Evolutionary conservation across 2,113 vertebrate species (phyloP).

Genomic region (Neolamprologus fasciatus): DNA sequence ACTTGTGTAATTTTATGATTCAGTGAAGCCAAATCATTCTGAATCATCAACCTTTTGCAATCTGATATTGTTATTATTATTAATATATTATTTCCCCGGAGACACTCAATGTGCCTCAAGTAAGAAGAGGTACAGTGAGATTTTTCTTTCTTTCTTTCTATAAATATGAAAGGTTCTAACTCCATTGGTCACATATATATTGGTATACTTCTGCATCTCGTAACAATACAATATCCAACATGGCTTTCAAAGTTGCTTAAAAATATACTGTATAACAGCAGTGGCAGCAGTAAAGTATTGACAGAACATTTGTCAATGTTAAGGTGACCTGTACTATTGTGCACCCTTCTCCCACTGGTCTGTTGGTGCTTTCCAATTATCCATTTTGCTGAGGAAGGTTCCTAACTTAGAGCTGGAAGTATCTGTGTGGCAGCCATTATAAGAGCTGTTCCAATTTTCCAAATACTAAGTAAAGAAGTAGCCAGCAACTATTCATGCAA

Average conservation of each 20-base stretch:
- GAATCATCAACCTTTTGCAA: not conserved
- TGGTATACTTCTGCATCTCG: not conserved
- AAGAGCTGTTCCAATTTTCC: not conserved
- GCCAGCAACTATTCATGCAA: not conserved
- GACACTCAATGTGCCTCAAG: not conserved
- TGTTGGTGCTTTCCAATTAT: not conserved
- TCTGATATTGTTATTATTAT: not conserved
- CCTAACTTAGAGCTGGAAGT: not conserved
- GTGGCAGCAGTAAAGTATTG: not conserved
- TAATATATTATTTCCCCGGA: not conserved
- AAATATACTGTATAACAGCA: not conserved
- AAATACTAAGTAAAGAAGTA: not conserved
- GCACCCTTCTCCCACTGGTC: not conserved
- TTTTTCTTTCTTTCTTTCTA: not conserved
- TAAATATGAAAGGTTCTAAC: not conserved
- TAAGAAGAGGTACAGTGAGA: not conserved
- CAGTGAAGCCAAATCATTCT: not conserved
- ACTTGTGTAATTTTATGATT: rapidly evolving
- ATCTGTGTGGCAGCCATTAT: not conserved
- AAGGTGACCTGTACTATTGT: not conserved
- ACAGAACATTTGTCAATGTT: not conserved
- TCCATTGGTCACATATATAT: not conserved
- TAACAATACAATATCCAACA: not conserved
- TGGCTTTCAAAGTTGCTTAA: not conserved
- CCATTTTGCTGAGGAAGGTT: not conserved